Evolutionary conservation across 2,797 vertebrate genomes (phyloP).

Genomic region (Apogon hyalosoma): DNA sequence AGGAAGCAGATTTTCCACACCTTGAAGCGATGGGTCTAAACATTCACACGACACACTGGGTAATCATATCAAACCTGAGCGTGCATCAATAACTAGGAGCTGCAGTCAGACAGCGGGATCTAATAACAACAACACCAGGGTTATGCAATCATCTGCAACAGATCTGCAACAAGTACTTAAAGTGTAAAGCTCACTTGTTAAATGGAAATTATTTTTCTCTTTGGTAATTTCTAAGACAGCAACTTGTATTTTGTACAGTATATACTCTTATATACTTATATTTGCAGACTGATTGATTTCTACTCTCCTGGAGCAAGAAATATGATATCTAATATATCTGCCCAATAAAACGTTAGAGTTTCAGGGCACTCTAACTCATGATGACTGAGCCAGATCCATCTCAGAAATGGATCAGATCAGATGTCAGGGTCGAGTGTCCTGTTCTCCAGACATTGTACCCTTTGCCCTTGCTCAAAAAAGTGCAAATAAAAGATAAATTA

Average conservation of each 20-base stretch:
- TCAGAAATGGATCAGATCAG: too few species aligned
- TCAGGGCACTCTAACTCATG: too few species aligned
- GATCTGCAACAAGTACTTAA: constrained; percentile 27
- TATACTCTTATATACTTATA: too few species aligned
- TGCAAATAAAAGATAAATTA: too few species aligned
- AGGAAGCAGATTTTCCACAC: constrained; percentile 49
- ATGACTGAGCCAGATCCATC: too few species aligned
- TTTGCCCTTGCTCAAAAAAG: too few species aligned
- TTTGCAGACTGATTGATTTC: too few species aligned
- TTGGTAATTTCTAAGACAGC: neutral
- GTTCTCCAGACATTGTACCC: too few species aligned
- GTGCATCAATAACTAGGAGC: constrained; percentile 20
- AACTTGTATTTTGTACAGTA: neutral
- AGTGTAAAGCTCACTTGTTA: neutral
- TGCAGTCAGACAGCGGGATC: constrained; percentile 14
- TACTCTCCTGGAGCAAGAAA: too few species aligned
- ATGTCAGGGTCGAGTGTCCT: too few species aligned
- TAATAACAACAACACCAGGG: constrained; percentile 2
- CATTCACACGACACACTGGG: constrained; percentile 33
- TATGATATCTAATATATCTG: too few species aligned
- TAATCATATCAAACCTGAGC: constrained; percentile 33
- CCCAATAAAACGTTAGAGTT: too few species aligned
- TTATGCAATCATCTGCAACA: constrained; percentile 50
- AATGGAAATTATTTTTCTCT: neutral
- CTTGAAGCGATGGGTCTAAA: constrained; percentile 34